Percentiles rank a stretch among this genome's conserved stretches.
Evolutionary conservation across 2,797 vertebrate genomes (phyloP).

Genomic region (Poeciliopsis gracilis): DNA sequence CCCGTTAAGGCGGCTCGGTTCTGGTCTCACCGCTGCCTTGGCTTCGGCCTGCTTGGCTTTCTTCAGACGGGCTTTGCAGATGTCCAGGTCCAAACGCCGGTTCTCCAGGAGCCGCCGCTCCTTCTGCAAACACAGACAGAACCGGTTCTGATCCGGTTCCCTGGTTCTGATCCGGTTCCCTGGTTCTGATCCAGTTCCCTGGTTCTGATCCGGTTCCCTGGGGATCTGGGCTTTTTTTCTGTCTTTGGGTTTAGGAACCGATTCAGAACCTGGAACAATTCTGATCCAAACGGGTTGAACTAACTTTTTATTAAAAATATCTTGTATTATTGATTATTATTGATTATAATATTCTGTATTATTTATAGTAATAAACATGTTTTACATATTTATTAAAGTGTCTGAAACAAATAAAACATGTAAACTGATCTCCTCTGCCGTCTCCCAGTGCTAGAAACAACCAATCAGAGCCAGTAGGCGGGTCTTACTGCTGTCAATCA

Average conservation of each 20-base stretch:
- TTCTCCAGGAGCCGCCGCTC: slow-evolving; percentile 92
- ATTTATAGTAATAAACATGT: no score
- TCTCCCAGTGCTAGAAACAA: no score
- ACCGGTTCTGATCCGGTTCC: background rate
- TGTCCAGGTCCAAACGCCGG: slow-evolving; percentile 92
- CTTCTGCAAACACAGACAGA: slow-evolving; percentile 79
- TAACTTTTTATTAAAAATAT: no score
- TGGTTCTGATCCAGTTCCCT: background rate
- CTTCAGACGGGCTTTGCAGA: slow-evolving; percentile 93
- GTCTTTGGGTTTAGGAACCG: background rate
- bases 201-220: background rate
- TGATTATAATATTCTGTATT: no score
- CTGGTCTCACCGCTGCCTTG: slow-evolving; percentile 88
- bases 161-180: background rate
- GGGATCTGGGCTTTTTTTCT: no score
- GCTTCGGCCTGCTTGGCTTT: slow-evolving; percentile 94
- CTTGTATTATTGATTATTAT: no score
- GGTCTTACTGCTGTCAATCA: no score
- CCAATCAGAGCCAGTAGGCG: no score
- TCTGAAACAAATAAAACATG: no score
- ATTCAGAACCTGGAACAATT: background rate
- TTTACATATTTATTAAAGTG: no score
- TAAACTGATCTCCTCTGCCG: no score
- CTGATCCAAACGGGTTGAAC: no score
- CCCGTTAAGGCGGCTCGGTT: background rate